Evolutionary conservation across 2,113 vertebrate species (phyloP), one percentile per base, ranked within the genome.

Genomic region (Helogale parvula): DNA sequence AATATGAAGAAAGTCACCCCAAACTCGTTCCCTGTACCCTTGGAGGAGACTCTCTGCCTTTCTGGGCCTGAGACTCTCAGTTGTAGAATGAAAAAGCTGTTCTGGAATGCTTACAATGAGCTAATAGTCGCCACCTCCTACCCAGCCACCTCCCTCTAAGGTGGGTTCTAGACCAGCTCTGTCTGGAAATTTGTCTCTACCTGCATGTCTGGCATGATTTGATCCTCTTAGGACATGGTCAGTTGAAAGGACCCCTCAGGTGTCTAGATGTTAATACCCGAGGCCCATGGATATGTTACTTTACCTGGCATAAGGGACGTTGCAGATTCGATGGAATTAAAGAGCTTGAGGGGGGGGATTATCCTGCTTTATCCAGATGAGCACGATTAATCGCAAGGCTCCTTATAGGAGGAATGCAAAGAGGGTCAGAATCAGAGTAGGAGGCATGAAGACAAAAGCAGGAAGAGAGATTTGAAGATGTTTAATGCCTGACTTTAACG

Each of bases 81-180:
- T 1, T 71, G 2, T 2, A 6, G 77, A 3, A n/a, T 7, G 11
- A 4, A 52, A 50, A 13, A 33, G 66, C 41, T 33, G 23, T 17
- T 54, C 6, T 27, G 16, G 4, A 31, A 29, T 11, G 7, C 21
- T 35, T 29, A 0, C 14, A n/a, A 0, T 1, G 1, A 4, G 17
- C 2, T 1, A 1, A 27, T 7, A 60, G 47, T 77, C 60, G 19
- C 17, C 0, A 4, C 1, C 10, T 8, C 2, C 21, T 9, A 9
- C 45, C 15, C 3, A 0, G 52, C 11, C 13, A n/a, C 25, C 33
- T 17, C 19, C 15, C 27, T 72, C 31, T 68, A 7, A 1, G 0
- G 2, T 6, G n/a, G 23, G 4, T 7, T 66, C 57, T 33, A 41
- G 15, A 1, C 0, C 11, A 19, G 41, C 10, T 6, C 5, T 15